Evolutionary conservation across 2,797 vertebrate genomes (phyloP), one percentile per base, ranked within the genome.

Genomic region (Sebastes nivosus): DNA sequence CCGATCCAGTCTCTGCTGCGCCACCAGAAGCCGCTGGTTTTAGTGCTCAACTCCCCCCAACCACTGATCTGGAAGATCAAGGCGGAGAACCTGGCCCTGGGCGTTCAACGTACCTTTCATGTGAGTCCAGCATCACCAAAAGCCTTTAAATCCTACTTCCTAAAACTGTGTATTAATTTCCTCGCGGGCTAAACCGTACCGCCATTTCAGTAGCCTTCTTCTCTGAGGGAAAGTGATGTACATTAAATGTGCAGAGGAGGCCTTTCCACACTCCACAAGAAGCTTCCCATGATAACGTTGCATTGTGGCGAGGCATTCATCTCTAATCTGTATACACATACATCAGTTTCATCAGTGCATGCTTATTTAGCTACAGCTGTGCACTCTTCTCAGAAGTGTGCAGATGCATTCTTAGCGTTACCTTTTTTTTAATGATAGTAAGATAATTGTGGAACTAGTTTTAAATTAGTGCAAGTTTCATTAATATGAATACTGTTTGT

Each of bases 11-110:
- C 98, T 0, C 85, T 99, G 76, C 90, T 95, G 77, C 92, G 95
- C 88, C 98, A 99, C 92, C 95, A 96, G 75, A 99, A 98, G 90
- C 97, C 98, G 10, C 90, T 99, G 72, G 97, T 97, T 85, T 98
- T 99, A 73, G 93, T 99, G 89, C 97, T 99, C 72, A 99, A 96
- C 94, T 98, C 97, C 72, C 97, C 96, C 3, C 94, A 95, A 81
- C 96, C 97, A 1, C 82, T 99, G 85, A 87, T 95, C 76, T 99
- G 99, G 99, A 96, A 95, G 89, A 90, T 99, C 84, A 97, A 96
- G 94, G 95, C 96, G 6, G 97, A 98, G 91, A 97, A 97, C 81
- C 95, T 99, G 87, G 97, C 96, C 72, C 82, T 66, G 59, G 95
- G 93, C 79, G 82, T 99, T 87, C 90, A 80, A 81, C 97, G 96